Evolutionary conservation across 2,888 invertebrate genomes (phyloP), one percentile per base, ranked within the genome.

Genomic region (Nemurella pictetii): DNA sequence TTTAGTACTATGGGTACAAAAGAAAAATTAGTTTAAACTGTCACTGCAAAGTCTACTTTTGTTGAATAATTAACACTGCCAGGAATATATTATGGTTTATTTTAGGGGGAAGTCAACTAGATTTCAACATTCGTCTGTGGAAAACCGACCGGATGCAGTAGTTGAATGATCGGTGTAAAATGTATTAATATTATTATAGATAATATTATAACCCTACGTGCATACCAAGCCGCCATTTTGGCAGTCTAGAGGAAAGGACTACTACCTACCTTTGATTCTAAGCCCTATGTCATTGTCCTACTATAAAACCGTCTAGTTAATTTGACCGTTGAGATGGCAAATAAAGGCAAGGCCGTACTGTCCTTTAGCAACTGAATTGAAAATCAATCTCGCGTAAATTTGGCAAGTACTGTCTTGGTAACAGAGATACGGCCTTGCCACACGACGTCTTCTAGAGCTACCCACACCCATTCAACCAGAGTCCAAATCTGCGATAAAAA

Each of bases 141-240:
- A n/a, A n/a, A n/a, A n/a, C n/a, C n/a, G n/a, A n/a, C n/a, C n/a
- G n/a, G n/a, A n/a, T n/a, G n/a, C n/a, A n/a, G n/a, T n/a, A n/a
- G n/a, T n/a, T n/a, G n/a, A n/a, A n/a, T n/a, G n/a, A n/a, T n/a
- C n/a, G n/a, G n/a, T n/a, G n/a, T n/a, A n/a, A n/a, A n/a, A n/a
- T n/a, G n/a, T n/a, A n/a, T n/a, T n/a, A n/a, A n/a, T n/a, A n/a
- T n/a, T n/a, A n/a, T n/a, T n/a, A n/a, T n/a, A 55, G 2, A 55
- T 20, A 20, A 20, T 12, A 55, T 20, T 55, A 55, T 55, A 55
- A 55, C 55, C 55, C 55, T 12, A 7, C 15, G 27, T 27, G 27
- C 26, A n/a, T 27, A 29, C 20, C 29, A 55, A 28, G 36, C 81
- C 81, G 81, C 81, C 81, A 81, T 81, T 81, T 81, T 81, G 81